Percentiles rank a stretch among this genome's conserved stretches.
Evolutionary conservation across 2,888 invertebrate genomes (phyloP).

Genomic region (Caenorhabditis sp.): DNA sequence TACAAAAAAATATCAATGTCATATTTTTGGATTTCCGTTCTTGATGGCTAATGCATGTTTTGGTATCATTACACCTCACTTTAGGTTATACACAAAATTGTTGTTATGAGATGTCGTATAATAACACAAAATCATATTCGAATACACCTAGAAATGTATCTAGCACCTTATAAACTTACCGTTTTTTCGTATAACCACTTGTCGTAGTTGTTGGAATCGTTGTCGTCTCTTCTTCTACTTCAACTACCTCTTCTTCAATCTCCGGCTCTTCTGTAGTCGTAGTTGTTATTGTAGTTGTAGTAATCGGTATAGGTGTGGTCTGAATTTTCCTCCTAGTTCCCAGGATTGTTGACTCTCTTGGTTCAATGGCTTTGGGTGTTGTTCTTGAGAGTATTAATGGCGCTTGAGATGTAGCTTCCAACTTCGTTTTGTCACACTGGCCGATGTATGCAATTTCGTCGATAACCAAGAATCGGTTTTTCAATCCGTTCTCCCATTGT

Average conservation of each 20-base stretch:
- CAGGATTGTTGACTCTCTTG: not conserved
- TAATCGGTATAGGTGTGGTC: constrained; percentile 6
- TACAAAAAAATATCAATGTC: no score
- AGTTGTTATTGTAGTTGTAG: constrained; percentile 1
- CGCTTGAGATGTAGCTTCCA: constrained; percentile 6
- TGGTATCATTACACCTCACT: no score
- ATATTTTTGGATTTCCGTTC: no score
- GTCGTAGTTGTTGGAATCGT: constrained; percentile 29
- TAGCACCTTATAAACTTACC: not conserved
- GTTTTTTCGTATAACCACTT: constrained; percentile 57
- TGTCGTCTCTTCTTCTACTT: constrained; percentile 35
- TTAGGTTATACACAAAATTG: no score
- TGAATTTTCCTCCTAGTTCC: constrained; percentile 10
- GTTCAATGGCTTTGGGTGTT: constrained; percentile 1
- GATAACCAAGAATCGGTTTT: constrained; percentile 78
- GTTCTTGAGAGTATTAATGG: constrained; percentile 26
- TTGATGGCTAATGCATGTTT: no score
- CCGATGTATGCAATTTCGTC: constrained; percentile 83
- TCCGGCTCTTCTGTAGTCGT: constrained; percentile 36
- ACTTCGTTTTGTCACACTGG: constrained; percentile 67
- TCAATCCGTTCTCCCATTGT: constrained; percentile 84
- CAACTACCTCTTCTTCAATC: constrained; percentile 13
- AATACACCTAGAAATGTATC: no score
- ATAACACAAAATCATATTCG: no score
- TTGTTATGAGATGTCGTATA: no score